Conservation (phyloP, 2,888 invertebrate species). For the Cotesia congregata region DNA sequence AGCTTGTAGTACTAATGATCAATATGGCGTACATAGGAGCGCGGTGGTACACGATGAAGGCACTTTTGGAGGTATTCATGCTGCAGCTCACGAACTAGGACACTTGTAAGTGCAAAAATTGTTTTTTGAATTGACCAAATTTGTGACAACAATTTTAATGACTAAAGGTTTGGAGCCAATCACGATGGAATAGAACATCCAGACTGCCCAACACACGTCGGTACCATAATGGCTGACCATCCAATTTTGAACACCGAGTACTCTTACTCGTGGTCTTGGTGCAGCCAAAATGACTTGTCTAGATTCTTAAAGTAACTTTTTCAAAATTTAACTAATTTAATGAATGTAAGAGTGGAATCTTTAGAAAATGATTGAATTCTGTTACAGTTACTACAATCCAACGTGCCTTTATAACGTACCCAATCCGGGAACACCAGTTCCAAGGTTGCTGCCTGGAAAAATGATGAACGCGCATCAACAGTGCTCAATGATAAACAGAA, state of each 20-base stretch:
- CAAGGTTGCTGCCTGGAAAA: not conserved
- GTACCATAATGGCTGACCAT: not conserved
- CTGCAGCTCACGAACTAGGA: conserved; percentile 41
- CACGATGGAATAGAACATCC: not conserved
- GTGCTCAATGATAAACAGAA: not conserved
- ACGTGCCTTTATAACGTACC: not conserved
- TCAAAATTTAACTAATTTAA: not conserved
- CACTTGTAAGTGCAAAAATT: conserved; percentile 27
- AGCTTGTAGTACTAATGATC: conserved; percentile 2
- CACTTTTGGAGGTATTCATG: conserved; percentile 15
- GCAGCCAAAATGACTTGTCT: not conserved
- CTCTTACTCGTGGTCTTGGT: not conserved
- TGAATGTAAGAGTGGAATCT: not conserved
- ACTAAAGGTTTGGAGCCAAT: not conserved
- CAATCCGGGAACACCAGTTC: not conserved
- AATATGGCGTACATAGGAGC: not conserved
- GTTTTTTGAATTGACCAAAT: too few species aligned
- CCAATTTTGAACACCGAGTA: not conserved
- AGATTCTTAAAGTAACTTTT: not conserved
- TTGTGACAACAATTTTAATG: too few species aligned
- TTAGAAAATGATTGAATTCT: not conserved
- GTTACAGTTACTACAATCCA: not conserved
- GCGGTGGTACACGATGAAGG: conserved; percentile 31
- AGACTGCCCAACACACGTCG: not conserved
- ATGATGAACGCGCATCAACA: not conserved